phyloP scores from a whole-genome alignment of 2,797 vertebrate genomes.

The Onychomys torridus region DNA sequence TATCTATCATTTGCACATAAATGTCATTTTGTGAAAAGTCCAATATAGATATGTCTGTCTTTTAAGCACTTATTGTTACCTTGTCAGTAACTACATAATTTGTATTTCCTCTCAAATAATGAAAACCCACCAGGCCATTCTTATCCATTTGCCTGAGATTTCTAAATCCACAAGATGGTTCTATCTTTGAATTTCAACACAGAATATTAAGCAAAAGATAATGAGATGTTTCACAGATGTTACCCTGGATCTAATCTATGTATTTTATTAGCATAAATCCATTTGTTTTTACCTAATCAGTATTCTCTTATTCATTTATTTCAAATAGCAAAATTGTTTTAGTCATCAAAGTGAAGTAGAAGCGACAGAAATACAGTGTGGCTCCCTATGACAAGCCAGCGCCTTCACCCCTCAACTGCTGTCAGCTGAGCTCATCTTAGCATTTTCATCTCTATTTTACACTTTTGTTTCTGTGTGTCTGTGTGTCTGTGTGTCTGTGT shows the following conservation, averaged over 20 bases:
- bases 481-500: not conserved
- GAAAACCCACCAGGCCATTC: slow-evolving; percentile 9
- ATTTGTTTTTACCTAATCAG: slow-evolving; percentile 62
- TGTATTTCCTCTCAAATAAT: slow-evolving; percentile 53
- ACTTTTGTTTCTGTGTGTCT: not conserved
- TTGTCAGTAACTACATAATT: slow-evolving; percentile 58
- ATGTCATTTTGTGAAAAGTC: slow-evolving; percentile 72
- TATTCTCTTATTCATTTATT: slow-evolving; percentile 65
- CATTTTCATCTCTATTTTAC: not conserved
- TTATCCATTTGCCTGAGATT: slow-evolving; percentile 12
- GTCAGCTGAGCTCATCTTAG: not conserved
- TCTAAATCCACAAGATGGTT: not conserved
- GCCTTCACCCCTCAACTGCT: not conserved
- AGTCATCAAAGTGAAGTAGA: not conserved
- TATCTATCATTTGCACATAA: slow-evolving; percentile 82
- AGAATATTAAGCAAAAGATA: slow-evolving; percentile 67
- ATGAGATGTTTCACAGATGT: slow-evolving; percentile 65
- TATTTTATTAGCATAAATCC: slow-evolving; percentile 68
- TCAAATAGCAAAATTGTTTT: slow-evolving; percentile 53
- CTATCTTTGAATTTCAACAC: slow-evolving; percentile 51
- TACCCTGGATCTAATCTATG: slow-evolving; percentile 50
- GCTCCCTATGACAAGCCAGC: not conserved
- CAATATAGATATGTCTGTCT: slow-evolving; percentile 36
- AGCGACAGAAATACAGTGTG: not conserved
- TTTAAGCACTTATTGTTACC: slow-evolving; percentile 62